phyloP scores from a whole-genome alignment of 2,797 vertebrate species.

The Telmatherina bonti region DNA sequence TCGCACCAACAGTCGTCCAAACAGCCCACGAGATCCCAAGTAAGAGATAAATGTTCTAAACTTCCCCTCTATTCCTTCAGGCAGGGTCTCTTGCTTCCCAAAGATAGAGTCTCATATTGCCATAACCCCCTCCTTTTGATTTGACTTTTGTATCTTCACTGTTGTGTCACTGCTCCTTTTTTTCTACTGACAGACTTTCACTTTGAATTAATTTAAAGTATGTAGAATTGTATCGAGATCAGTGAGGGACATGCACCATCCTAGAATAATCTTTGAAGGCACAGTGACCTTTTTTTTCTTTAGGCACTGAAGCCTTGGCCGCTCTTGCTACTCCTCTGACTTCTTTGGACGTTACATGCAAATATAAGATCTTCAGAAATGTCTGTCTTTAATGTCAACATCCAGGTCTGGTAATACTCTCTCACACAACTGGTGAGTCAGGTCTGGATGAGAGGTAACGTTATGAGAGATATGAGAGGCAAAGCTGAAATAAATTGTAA shows the following conservation, averaged over 20 bases:
- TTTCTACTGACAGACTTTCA: not conserved
- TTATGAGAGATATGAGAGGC: constrained; percentile 37
- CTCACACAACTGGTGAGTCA: not conserved
- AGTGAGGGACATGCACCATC: not conserved
- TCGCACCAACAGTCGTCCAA: constrained; percentile 81
- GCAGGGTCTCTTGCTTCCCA: not conserved
- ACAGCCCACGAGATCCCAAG: constrained; percentile 85
- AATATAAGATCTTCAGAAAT: constrained; percentile 13
- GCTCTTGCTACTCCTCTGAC: not conserved
- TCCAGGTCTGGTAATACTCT: constrained; percentile 28
- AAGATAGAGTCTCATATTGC: not conserved
- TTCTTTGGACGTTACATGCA: constrained; percentile 13
- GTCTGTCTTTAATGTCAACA: constrained; percentile 25
- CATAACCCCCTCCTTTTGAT: not conserved
- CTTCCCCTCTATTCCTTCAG: constrained; percentile 7
- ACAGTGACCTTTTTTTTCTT: constrained; percentile 18
- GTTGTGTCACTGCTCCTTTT: not conserved
- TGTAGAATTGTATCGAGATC: constrained; percentile 1
- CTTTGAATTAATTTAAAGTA: not conserved
- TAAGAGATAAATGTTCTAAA: constrained; percentile 47
- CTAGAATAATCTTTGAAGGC: constrained; percentile 23
- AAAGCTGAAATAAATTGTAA: constrained; percentile 52
- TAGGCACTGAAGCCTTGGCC: not conserved
- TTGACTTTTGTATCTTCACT: not conserved
- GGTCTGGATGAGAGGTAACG: too few relatives aligned